Evolutionary conservation across 2,888 invertebrate species (phyloP), one percentile per base, ranked within the genome.

Genomic region (Psylliodes chrysocephalus): DNA sequence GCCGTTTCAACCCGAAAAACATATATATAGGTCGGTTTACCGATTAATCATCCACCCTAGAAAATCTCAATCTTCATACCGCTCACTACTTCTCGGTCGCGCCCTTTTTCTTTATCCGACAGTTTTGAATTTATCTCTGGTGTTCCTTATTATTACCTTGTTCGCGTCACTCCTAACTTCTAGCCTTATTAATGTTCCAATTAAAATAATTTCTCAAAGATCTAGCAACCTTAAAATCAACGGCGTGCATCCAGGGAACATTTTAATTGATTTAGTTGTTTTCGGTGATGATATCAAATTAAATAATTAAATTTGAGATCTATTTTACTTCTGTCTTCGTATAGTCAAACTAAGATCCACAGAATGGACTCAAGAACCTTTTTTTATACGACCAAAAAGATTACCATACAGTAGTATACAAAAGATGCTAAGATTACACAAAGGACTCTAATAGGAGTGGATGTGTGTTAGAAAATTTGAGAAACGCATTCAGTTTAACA

Each of bases 141-240:
- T 12, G n/a, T 33, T 55, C 15, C 33, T 33, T 44, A 55, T 42
- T 42, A 54, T 19, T 55, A 44, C 44, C 55, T 42, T 54, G 42
- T 40, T 28, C 28, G 40, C 42, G 38, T 54, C 42, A 28, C 42
- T 30, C 30, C 44, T 44, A 55, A 18, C 44, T 44, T 10, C 55
- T 30, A 4, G 51, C 6, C 28, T 55, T 55, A 55, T 55, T 55
- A 55, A 55, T 55, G 55, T 19, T 18, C 44, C 44, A 55, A 54
- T 54, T 54, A 54, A 42, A 54, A 40, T 54, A 42, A 42, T 54
- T 54, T 42, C 54, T 54, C 40, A 54, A 40, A 40, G 51, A 33
- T 35, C 51, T 52, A 35, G 35, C 15, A 15, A 53, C 15, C 42
- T 38, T 17, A 14, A 18, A 10, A 8, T 8, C 42, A 42, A 18